A percentile compares a stretch with the other conserved stretches of the same genome.
phyloP scores from a whole-genome alignment of 92 coral and sea anemone species.

The Porites cylindrica region DNA sequence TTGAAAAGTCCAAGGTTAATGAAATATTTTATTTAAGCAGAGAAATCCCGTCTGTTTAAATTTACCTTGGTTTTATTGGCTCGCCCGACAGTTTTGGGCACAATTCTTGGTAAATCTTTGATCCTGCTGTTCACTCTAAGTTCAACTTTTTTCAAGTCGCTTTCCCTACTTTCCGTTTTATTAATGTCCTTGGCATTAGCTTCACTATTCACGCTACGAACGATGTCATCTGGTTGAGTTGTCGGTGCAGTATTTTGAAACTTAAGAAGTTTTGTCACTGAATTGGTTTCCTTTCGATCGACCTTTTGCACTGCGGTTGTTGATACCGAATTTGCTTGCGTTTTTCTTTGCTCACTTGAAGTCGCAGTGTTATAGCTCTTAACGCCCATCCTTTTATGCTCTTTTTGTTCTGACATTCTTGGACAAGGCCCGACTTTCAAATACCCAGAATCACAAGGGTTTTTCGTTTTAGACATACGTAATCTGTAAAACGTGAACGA shows the following conservation, averaged over 20 bases:
- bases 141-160: conserved; percentile 44
- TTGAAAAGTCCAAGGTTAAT: background rate
- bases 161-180: background rate
- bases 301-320: background rate
- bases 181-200: background rate
- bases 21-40: background rate
- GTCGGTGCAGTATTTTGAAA: background rate
- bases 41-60: background rate
- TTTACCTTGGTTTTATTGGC: conserved; percentile 13
- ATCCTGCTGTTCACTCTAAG: conserved; percentile 2
- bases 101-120: conserved; percentile 22
- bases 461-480: conserved; percentile 37
- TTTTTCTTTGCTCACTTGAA: background rate
- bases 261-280: background rate
- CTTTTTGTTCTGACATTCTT: conserved; percentile 4
- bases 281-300: conserved; percentile 23
- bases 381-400: background rate
- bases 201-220: background rate
- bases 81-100: background rate
- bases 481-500: conserved; percentile 57
- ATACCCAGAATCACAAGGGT: conserved; percentile 38
- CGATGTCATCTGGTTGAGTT: background rate
- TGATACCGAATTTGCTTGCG: background rate
- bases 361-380: background rate
- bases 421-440: conserved; percentile 84